Evolutionary conservation across 1,140 invertebrate genomes (phyloP), one percentile per base, ranked within the genome.

Genomic region (Anoplophora glabripennis): DNA sequence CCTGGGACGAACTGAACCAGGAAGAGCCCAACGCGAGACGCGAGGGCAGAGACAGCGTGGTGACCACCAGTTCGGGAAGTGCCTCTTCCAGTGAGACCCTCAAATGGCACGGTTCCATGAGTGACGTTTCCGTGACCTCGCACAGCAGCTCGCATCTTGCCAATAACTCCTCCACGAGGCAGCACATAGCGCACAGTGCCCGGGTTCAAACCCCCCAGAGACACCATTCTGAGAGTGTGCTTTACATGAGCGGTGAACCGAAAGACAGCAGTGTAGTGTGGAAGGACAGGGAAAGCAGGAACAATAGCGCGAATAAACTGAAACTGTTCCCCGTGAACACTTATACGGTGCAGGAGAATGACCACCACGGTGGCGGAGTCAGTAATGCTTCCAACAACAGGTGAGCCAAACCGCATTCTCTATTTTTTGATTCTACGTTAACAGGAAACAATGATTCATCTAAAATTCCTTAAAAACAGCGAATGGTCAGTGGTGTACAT

Each of bases 71-170:
- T 51, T 85, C 83, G 21, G 84, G 85, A 33, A 86, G 84, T 71
- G 87, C 84, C 38, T 89, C 87, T 40, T 89, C 88, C 34, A 88
- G 87, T 64, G 90, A 92, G 69, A 91, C 89, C 7, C 75, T 91
- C 1, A 92, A 92, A 76, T 91, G 89, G 89, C 85, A 89, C 65
- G 87, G 87, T 44, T 89, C 88, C 5, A 86, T 86, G 77, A 88
- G 86, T 68, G 88, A 89, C 68, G 81, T 90, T 8, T 89, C 86
- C 59, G 83, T 87, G 15, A 81, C 85, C 4, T 86, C 84, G 42
- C 70, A 65, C 65, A 72, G 70, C 18, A 71, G 67, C 51, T 72
- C 72, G 1, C 74, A 73, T 62, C 60, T 70, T 46, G 57, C 62
- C 41, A 69, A 68, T 54, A 68, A 60, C 53, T 51, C 61, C 15